Conservation (phyloP, 2,797 vertebrate genomes). For the Danio kyathit region DNA sequence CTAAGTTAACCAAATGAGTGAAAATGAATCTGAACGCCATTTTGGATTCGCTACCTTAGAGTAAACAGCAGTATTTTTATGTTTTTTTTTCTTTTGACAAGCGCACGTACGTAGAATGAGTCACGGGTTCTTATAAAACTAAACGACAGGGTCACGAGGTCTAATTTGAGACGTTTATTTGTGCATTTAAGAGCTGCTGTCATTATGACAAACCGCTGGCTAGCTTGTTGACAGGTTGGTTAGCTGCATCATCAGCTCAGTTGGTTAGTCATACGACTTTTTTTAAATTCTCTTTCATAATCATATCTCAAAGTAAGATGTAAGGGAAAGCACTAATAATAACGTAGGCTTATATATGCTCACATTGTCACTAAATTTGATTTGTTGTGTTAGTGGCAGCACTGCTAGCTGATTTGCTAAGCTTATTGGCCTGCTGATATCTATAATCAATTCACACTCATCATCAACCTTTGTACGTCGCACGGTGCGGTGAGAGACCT, state of each 20-base stretch:
- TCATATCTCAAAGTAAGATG: background rate
- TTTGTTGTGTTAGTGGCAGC: background rate
- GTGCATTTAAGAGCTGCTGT: background rate
- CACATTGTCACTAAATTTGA: background rate
- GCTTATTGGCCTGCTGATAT: slow-evolving; percentile 23
- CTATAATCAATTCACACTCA: background rate
- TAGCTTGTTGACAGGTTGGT: slow-evolving; percentile 52
- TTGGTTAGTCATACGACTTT: background rate
- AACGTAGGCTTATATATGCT: background rate
- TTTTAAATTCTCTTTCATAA: background rate
- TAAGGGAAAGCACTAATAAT: no score
- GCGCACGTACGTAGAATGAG: background rate
- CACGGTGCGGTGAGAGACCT: no score
- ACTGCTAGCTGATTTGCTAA: background rate
- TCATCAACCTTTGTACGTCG: background rate
- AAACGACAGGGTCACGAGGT: background rate
- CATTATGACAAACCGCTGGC: background rate
- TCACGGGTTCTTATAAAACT: background rate
- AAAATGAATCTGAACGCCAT: slow-evolving; percentile 71
- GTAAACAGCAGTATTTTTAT: slow-evolving; percentile 63
- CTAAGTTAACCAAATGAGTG: slow-evolving; percentile 71
- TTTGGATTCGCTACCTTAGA: slow-evolving; percentile 70
- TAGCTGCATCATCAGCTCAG: slow-evolving; percentile 32
- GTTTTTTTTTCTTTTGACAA: slow-evolving; percentile 20
- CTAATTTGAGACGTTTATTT: background rate